Base-by-base conservation (phyloP, 1,140 invertebrate genomes). In the Drosophila grimshawi region DNA sequence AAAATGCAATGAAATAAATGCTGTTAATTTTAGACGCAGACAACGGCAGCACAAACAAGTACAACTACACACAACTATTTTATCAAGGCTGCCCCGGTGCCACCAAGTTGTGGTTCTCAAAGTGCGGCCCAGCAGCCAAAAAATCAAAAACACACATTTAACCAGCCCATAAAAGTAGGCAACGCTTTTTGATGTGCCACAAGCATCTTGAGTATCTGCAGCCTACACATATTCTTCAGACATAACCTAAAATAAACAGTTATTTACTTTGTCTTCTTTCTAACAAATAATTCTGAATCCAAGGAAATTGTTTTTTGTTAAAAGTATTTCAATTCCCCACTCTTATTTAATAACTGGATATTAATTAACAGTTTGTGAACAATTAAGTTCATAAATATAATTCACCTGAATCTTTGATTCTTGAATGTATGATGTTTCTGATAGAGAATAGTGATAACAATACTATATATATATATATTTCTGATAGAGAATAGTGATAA, bases 11-110 rank as follows among this genome's bases (percentile, higher is more conserved):
- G 82, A 82, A 88, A 82, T 86, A 88, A 82, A 82, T 88, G 81
- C 82, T 82, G 83, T 88, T 86, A 88, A 86, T 88, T 86, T 79
- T 83, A 86, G 83, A 72, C 81, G 80, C 79, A 86, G 65, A 61
- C 76, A 51, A 57, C 45, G 48, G 56, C 32, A 45, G 37, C 35
- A 53, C 4, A 29, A 33, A 37, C 10, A 6, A 66, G 41, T 5
- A 30, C 53, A 57, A 57, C 33, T 11, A 37, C 33, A 30, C 27
- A 5, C 19, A 41, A 64, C 43, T 57, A 66, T 56, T 57, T 33
- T 5, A 37, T 19, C 52, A 41, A 49, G 52, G 45, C 68, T 71
- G 61, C 59, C 63, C 46, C 35, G 35, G 2, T 71, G 61, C 52
- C 59, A 45, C 41, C 41, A 48, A 70, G 56, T 56, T 69, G 76